phyloP scores from a whole-genome alignment of 2,113 vertebrate species.

The Onychorhynchus coronatus region DNA sequence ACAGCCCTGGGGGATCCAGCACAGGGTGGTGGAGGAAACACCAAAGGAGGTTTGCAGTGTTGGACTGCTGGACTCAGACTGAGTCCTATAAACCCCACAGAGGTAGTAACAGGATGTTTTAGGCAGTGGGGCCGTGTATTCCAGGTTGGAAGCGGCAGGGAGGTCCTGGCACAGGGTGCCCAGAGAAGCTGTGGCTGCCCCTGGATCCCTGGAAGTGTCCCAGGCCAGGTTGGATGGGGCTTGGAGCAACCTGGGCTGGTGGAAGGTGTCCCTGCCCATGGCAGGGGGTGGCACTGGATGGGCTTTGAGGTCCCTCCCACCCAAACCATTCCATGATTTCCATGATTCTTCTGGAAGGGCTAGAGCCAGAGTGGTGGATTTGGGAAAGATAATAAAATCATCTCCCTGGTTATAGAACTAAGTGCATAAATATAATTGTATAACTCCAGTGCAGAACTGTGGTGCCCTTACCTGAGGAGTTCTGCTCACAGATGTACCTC shows the following conservation, averaged over 20 bases:
- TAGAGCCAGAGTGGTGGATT: accelerated
- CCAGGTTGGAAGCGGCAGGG: neutral
- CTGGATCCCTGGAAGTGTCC: neutral
- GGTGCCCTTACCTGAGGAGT: constrained; percentile 76
- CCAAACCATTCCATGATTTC: neutral
- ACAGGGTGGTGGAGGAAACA: accelerated
- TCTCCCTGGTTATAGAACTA: neutral
- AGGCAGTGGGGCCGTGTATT: neutral
- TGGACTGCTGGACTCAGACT: accelerated
- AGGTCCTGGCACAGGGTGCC: neutral
- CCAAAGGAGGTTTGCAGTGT: accelerated
- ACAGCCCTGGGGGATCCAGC: constrained; percentile 64
- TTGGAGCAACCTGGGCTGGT: neutral
- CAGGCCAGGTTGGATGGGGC: neutral
- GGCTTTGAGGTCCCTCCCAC: neutral
- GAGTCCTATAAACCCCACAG: accelerated
- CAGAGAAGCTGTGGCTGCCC: neutral
- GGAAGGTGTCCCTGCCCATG: neutral
- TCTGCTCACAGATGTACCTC: constrained; percentile 90
- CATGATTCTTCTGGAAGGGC: neutral
- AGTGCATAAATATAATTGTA: accelerated
- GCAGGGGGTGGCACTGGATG: neutral
- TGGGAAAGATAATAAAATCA: neutral
- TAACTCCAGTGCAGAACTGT: accelerated
- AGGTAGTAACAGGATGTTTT: accelerated